A percentile compares a stretch with the other conserved stretches of the same genome.
Conservation (phyloP, 2,797 vertebrate genomes). For the Diplodus puntazzo region DNA sequence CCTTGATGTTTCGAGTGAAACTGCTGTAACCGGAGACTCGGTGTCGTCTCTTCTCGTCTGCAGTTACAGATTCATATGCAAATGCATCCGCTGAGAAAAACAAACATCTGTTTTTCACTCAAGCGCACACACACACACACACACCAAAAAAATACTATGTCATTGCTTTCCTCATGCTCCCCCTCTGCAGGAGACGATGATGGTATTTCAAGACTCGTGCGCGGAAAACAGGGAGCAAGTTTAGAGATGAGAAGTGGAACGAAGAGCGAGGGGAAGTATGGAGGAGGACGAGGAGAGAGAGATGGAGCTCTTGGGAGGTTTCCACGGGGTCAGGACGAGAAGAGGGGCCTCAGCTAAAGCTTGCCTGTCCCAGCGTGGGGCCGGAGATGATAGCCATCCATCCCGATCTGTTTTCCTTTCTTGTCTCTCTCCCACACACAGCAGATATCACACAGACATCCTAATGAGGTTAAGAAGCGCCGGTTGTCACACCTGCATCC, state of each 20-base stretch:
- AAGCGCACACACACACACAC: no score
- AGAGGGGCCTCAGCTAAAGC: constrained; percentile 34
- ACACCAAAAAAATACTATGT: constrained; percentile 16
- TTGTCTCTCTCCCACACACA: constrained; percentile 11
- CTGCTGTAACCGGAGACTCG: constrained; percentile 16
- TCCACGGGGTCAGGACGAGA: constrained; percentile 53
- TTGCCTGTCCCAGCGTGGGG: constrained; percentile 49
- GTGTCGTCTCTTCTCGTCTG: constrained; percentile 30
- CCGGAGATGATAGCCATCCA: constrained; percentile 45
- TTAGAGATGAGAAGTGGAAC: constrained; percentile 40
- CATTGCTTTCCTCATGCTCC: constrained; percentile 52
- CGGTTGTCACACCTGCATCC: constrained; percentile 52
- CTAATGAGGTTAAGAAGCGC: constrained; percentile 40
- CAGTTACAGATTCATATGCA: background rate
- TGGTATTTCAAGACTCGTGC: constrained; percentile 79
- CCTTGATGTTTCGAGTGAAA: constrained; percentile 29
- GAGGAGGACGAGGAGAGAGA: constrained; percentile 19
- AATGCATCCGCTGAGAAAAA: background rate
- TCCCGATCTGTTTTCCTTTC: constrained; percentile 11
- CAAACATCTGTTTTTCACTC: constrained; percentile 34
- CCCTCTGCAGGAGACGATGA: constrained; percentile 63
- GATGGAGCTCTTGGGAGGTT: constrained; percentile 49
- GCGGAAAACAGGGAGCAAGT: constrained; percentile 52
- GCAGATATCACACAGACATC: constrained; percentile 35
- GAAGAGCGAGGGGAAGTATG: constrained; percentile 25